Percentiles rank a stretch among this genome's conserved stretches.
Evolutionary conservation across 2,113 vertebrate species (phyloP).

Genomic region (Elephas maximus): DNA sequence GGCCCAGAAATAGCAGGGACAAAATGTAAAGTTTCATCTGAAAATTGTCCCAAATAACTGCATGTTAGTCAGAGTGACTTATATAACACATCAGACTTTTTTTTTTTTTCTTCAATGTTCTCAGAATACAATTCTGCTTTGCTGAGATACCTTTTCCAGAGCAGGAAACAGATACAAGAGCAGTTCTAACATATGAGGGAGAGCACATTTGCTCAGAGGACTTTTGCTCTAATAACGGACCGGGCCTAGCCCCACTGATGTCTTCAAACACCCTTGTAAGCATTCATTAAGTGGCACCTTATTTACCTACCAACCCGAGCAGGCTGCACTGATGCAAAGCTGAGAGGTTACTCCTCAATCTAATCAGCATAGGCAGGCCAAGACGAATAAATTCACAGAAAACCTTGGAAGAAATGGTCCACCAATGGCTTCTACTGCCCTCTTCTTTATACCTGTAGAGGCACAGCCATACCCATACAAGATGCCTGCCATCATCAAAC

Average conservation of each 20-base stretch:
- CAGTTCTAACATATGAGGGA: not conserved
- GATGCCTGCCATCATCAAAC: not conserved
- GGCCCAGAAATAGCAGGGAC: conserved; percentile 53
- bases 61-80: conserved; percentile 59
- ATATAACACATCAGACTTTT: conserved; percentile 28
- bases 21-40: conserved; percentile 64
- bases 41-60: conserved; percentile 58
- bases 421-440: not conserved
- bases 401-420: not conserved
- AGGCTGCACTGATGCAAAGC: not conserved
- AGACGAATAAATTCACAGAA: not conserved
- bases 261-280: not conserved
- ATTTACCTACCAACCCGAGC: not conserved
- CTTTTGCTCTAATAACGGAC: not conserved
- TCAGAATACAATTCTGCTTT: conserved; percentile 5
- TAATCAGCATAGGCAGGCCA: not conserved
- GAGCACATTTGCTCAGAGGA: not conserved
- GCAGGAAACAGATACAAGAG: not conserved
- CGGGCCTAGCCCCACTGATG: not conserved
- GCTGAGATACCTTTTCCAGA: conserved; percentile 12
- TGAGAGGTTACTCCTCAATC: not conserved
- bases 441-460: not conserved
- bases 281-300: not conserved
- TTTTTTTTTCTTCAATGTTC: not conserved
- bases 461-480: not conserved